Percentiles rank a stretch among this genome's conserved stretches.
Evolutionary conservation across 2,113 vertebrate species (phyloP).

Genomic region (Formicarius rufipectus): DNA sequence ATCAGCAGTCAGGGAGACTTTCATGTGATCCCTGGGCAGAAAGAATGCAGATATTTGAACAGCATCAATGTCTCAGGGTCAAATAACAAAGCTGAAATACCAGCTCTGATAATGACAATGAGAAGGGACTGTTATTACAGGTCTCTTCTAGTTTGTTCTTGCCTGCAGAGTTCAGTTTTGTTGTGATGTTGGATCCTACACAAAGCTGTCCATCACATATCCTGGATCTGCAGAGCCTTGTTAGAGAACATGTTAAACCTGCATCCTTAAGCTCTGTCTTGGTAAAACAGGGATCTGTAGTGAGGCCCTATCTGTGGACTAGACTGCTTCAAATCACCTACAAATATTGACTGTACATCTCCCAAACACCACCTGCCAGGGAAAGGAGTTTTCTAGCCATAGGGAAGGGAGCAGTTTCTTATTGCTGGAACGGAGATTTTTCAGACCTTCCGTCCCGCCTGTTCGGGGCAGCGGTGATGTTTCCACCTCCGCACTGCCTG

Average conservation of each 20-base stretch:
- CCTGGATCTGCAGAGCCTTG: background rate
- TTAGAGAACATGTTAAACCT: background rate
- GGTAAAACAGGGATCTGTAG: background rate
- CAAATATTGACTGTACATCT: background rate
- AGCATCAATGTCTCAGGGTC: background rate
- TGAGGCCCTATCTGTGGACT: background rate
- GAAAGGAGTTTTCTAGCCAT: conserved; percentile 25
- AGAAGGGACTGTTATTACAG: background rate
- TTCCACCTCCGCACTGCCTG: conserved; percentile 79
- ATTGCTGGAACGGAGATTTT: background rate
- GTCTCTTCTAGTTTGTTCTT: background rate
- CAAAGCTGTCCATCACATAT: background rate
- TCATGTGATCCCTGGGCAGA: background rate
- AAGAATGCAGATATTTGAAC: background rate
- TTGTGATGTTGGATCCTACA: background rate
- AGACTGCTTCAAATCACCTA: background rate
- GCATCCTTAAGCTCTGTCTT: background rate
- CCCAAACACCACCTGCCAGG: background rate
- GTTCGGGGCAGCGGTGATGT: conserved; percentile 74
- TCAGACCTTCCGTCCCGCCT: conserved; percentile 21
- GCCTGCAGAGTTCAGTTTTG: background rate
- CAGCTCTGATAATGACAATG: background rate
- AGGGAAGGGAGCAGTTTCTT: conserved; percentile 20
- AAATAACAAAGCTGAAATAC: background rate
- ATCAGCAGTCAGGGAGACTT: background rate